These are phyloP conservation scores for Pseudorasbora parva DNA, from an alignment of 2,113 vertebrate genomes.

Conservation along the genomic window DNA sequence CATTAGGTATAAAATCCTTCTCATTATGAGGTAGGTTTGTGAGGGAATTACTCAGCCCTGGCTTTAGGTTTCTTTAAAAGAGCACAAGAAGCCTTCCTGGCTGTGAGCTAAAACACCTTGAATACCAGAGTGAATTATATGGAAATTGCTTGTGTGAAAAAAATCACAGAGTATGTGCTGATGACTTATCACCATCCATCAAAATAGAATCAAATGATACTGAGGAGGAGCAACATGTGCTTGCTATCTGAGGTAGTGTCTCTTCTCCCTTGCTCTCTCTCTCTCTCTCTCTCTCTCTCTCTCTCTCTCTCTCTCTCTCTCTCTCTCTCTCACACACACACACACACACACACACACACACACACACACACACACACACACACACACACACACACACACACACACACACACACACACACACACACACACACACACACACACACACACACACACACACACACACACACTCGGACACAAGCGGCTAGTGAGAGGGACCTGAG, in stretches of 20 bases:
- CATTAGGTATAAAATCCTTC: constrained; percentile 58
- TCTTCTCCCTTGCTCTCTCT: background rate
- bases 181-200: constrained; percentile 20
- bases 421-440: background rate
- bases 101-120: background rate
- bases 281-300: too few species aligned
- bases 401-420: background rate
- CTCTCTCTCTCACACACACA: too few species aligned
- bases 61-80: background rate
- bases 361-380: background rate
- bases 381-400: background rate
- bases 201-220: constrained; percentile 15
- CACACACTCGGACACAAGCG: background rate
- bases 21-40: constrained; percentile 57
- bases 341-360: background rate
- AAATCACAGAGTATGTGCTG: background rate
- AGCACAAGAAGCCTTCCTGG: background rate
- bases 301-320: too few species aligned
- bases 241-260: background rate
- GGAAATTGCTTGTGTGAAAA: background rate
- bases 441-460: background rate
- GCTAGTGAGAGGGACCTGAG: background rate
- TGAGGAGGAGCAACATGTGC: constrained; percentile 18
- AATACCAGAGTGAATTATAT: background rate
- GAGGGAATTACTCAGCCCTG: background rate